Evolutionary conservation across 2,797 vertebrate species (phyloP), one percentile per base, ranked within the genome.

Genomic region (Bradypodion ventrale): DNA sequence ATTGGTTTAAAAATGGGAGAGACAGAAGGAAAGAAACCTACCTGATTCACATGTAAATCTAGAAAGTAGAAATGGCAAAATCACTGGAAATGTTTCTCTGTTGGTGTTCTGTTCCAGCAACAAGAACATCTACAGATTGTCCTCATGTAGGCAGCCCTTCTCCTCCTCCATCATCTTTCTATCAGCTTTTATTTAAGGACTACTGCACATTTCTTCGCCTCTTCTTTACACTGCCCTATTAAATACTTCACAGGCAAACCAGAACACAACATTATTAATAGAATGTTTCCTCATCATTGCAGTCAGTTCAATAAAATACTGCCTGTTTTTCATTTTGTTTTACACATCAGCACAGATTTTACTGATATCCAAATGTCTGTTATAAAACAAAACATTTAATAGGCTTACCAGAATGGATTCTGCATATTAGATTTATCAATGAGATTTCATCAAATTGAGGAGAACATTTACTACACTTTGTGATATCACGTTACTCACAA

Each of bases 401-500:
- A 40, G 52, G 44, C 76, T 19, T 3, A 4, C 7, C 79, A 2
- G 42, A 87, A 46, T 86, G 68, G 79, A 90, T 81, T 86, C 83
- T 5, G 44, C 37, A 63, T 40, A 81, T 82, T 65, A 85, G 80
- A 1, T 85, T 88, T 82, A 68, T 88, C 25, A 60, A 29, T 83
- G 78, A 87, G 80, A 62, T 19, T 21, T 78, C 84, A 88, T 59
- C n/a, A 83, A 86, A 87, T 88, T 88, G 88, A 87, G 46, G 42
- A 86, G 80, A 85, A 27, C 27, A 84, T 89, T 84, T 89, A 2
- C 56, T 74, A 73, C 35, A 86, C 83, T 89, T 75, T 78, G 40
- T 75, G 66, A 79, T 56, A 83, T 35, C 49, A 15, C 80, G 60
- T 90, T 81, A 75, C 37, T 87, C 66, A 49, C 60, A 82, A 65